Percentiles rank a stretch among this genome's conserved stretches.
Conservation (phyloP, 2,113 vertebrate genomes). For the Nibea coibor region DNA sequence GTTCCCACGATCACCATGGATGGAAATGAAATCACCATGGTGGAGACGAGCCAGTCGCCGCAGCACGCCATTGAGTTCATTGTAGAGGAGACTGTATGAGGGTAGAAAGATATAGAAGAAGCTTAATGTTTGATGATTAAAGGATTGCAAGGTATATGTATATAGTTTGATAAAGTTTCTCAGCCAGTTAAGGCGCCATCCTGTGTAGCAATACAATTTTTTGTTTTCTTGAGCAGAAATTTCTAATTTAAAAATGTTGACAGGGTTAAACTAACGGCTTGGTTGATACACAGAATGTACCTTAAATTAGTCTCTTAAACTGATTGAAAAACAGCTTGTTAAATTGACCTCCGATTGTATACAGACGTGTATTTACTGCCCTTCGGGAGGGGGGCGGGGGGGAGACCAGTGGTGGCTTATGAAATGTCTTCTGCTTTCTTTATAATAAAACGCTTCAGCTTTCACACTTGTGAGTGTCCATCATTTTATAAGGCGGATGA, state of each 20-base stretch:
- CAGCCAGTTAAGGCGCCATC: slow-evolving; percentile 9
- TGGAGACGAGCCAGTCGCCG: slow-evolving; percentile 76
- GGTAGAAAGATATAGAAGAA: not conserved
- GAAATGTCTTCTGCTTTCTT: slow-evolving; percentile 67
- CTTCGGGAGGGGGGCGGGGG: slow-evolving; percentile 24
- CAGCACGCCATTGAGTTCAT: slow-evolving; percentile 86
- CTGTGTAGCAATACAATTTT: slow-evolving; percentile 21
- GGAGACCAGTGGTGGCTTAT: slow-evolving; percentile 26
- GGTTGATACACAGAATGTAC: slow-evolving; percentile 12
- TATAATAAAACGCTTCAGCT: slow-evolving; percentile 76
- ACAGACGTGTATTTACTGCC: slow-evolving; percentile 43
- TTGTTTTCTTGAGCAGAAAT: slow-evolving; percentile 21
- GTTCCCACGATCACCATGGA: slow-evolving; percentile 80
- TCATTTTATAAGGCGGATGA: slow-evolving; percentile 61
- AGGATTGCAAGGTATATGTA: slow-evolving; percentile 20
- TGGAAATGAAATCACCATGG: slow-evolving; percentile 76
- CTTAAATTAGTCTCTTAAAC: slow-evolving; percentile 37
- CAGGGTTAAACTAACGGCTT: not conserved
- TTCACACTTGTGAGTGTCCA: slow-evolving; percentile 49
- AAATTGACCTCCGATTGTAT: slow-evolving; percentile 30
- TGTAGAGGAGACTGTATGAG: slow-evolving; percentile 83
- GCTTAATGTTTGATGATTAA: slow-evolving; percentile 17
- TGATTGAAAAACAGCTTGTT: slow-evolving; percentile 49
- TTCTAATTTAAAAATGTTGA: slow-evolving; percentile 2
- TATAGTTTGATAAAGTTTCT: slow-evolving; percentile 41